phyloP scores from a whole-genome alignment of 2,113 vertebrate genomes.

The Myxocyprinus asiaticus region DNA sequence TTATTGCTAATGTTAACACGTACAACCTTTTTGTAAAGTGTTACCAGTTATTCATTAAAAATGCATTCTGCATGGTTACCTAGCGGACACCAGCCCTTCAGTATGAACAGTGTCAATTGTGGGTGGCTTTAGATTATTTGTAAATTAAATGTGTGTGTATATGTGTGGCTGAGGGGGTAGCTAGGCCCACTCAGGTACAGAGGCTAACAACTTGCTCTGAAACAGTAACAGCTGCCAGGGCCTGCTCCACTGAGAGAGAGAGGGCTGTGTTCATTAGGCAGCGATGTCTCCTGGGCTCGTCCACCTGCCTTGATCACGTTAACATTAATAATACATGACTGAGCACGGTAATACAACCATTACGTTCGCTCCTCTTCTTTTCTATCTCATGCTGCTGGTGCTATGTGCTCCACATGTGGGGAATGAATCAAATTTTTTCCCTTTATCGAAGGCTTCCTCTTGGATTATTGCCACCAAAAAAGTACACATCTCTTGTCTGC shows the following conservation, averaged over 20 bases:
- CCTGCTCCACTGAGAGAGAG: slow-evolving; percentile 63
- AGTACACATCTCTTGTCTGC: slow-evolving; percentile 63
- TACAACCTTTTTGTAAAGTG: no score
- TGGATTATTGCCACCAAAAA: slow-evolving; percentile 65
- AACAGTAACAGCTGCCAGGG: slow-evolving; percentile 78
- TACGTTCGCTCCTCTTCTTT: slow-evolving; percentile 62
- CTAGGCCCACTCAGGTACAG: slow-evolving; percentile 66
- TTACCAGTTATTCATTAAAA: slow-evolving; percentile 46
- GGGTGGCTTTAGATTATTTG: slow-evolving; percentile 76
- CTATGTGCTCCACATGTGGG: slow-evolving; percentile 61
- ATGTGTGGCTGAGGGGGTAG: slow-evolving; percentile 48
- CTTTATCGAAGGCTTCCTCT: slow-evolving; percentile 67
- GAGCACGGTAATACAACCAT: slow-evolving; percentile 77
- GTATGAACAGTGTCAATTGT: slow-evolving; percentile 74
- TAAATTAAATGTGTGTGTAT: slow-evolving; percentile 73
- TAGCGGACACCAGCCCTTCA: slow-evolving; percentile 59
- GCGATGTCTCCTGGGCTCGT: slow-evolving; percentile 75
- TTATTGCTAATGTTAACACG: no score
- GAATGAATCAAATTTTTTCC: slow-evolving; percentile 68
- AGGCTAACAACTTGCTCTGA: slow-evolving; percentile 69
- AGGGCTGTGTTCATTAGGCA: slow-evolving; percentile 75
- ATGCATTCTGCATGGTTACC: slow-evolving; percentile 59
- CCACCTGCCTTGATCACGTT: slow-evolving; percentile 82
- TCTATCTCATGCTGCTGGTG: slow-evolving; percentile 53
- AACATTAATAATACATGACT: slow-evolving; percentile 82